Conservation (phyloP, 2,888 invertebrate species). For the Dynastes hyllus region DNA sequence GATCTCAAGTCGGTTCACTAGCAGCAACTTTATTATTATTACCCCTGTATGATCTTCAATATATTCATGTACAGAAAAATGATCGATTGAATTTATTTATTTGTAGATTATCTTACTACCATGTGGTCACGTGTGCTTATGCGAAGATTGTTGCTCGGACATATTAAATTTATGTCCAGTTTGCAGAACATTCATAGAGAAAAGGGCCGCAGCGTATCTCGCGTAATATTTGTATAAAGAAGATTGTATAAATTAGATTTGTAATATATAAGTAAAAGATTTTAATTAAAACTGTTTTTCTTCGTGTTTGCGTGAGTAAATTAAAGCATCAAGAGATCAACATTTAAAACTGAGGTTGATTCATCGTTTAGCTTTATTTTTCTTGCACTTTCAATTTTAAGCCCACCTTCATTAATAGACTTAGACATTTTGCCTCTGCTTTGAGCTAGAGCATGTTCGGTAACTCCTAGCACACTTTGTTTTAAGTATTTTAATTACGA, state of each 20-base stretch:
- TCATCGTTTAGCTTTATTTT: too few species aligned
- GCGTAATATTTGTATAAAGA: slow-evolving; percentile 69
- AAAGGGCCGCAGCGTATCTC: slow-evolving; percentile 85
- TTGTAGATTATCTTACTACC: slow-evolving; percentile 86
- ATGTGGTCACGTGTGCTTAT: slow-evolving; percentile 93
- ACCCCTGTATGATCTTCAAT: too few species aligned
- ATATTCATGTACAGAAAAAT: not conserved
- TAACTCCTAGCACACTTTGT: too few species aligned
- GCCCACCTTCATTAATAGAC: too few species aligned
- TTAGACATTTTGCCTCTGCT: too few species aligned
- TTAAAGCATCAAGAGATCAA: too few species aligned
- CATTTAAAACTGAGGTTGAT: too few species aligned
- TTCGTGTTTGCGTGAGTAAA: not conserved
- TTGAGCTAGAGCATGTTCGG: too few species aligned
- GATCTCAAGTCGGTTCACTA: too few species aligned
- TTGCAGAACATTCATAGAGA: slow-evolving; percentile 81
- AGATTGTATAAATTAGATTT: slow-evolving; percentile 33
- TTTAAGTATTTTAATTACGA: too few species aligned
- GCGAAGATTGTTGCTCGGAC: slow-evolving; percentile 86
- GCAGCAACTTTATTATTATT: too few species aligned
- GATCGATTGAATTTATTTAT: slow-evolving; percentile 11
- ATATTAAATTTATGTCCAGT: slow-evolving; percentile 85
- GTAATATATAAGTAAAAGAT: slow-evolving; percentile 27
- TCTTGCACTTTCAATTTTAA: too few species aligned
- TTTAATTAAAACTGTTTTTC: not conserved